Conservation (phyloP, 2,113 vertebrate genomes). For the Nematolebias whitei region DNA sequence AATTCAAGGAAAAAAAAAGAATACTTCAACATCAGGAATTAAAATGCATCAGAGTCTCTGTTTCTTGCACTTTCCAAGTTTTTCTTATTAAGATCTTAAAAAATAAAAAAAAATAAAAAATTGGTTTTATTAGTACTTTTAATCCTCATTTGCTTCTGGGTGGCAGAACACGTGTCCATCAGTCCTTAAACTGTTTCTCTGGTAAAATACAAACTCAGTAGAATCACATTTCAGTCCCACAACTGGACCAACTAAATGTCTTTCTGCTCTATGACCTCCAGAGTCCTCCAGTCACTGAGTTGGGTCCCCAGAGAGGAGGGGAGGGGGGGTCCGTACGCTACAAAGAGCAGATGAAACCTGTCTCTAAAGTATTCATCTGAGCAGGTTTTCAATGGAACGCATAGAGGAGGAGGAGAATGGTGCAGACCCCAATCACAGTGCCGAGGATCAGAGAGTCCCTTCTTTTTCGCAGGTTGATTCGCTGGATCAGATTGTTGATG, state of each 20-base stretch:
- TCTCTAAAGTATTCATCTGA: constrained; percentile 30
- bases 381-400: constrained; percentile 88
- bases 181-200: constrained; percentile 47
- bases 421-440: constrained; percentile 89
- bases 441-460: constrained; percentile 95
- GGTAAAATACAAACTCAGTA: constrained; percentile 66
- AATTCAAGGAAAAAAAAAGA: constrained; percentile 40
- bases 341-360: constrained; percentile 36
- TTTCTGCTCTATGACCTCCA: constrained; percentile 44
- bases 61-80: neutral
- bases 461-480: constrained; percentile 95
- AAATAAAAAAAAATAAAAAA: constrained; percentile 26
- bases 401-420: constrained; percentile 92
- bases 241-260: constrained; percentile 56
- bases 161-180: constrained; percentile 38
- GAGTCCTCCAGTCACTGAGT: constrained; percentile 47
- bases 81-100: neutral
- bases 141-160: constrained; percentile 60
- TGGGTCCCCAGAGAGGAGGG: constrained; percentile 32
- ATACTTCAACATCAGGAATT: constrained; percentile 48
- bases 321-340: constrained; percentile 40
- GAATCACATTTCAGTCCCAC: constrained; percentile 56
- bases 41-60: constrained; percentile 17
- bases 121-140: constrained; percentile 63
- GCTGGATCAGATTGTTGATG: constrained; percentile 96